Conservation (phyloP, 2,797 vertebrate genomes). For the Alca torda region DNA sequence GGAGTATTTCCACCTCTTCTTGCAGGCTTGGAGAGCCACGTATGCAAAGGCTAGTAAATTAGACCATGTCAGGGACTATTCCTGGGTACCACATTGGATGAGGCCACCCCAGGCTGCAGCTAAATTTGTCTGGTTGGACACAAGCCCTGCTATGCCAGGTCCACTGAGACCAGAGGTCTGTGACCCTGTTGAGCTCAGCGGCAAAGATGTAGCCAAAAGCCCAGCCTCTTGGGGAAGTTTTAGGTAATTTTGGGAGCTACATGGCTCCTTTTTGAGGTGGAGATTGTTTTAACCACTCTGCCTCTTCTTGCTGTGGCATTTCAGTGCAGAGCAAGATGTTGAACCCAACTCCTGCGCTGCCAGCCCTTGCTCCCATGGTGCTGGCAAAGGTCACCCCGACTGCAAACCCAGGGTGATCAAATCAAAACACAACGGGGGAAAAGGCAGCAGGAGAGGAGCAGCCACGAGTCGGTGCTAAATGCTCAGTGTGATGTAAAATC, state of each 20-base stretch:
- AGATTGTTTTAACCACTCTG: neutral
- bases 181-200: neutral
- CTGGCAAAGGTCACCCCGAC: accelerated
- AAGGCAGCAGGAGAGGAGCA: neutral
- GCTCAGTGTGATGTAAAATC: constrained; percentile 22
- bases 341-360: accelerated
- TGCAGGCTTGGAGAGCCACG: neutral
- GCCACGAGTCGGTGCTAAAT: neutral
- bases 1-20: neutral
- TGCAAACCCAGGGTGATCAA: neutral
- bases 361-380: accelerated
- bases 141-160: neutral
- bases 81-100: neutral
- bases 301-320: neutral
- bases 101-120: neutral
- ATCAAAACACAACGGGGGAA: neutral
- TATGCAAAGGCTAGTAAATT: neutral
- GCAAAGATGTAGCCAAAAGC: neutral
- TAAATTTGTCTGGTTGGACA: neutral
- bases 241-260: neutral
- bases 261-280: neutral
- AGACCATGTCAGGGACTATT: neutral
- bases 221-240: neutral
- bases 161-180: neutral
- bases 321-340: accelerated